Conservation (phyloP, 2,797 vertebrate genomes). For the Pangasius krempfi region DNA sequence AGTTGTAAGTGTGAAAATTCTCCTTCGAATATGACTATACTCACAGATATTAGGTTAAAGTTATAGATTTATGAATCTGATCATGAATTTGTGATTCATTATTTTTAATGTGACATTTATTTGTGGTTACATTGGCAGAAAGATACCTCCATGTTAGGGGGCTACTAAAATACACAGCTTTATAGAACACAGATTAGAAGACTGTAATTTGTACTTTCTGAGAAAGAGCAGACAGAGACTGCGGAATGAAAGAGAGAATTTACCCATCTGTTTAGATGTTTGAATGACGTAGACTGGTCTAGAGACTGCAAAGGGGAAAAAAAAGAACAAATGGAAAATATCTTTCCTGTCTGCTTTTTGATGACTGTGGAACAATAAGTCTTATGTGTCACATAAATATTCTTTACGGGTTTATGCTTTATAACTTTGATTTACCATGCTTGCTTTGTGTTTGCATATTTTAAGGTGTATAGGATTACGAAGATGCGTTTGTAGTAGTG, state of each 20-base stretch:
- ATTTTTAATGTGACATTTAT: neutral
- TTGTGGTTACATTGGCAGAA: neutral
- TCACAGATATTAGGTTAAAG: neutral
- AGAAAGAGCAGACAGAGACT: constrained; percentile 7
- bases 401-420: neutral
- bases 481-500: neutral
- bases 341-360: constrained; percentile 46
- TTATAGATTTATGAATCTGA: neutral
- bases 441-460: neutral
- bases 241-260: constrained; percentile 17
- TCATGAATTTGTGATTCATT: neutral
- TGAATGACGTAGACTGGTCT: constrained; percentile 24
- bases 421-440: neutral
- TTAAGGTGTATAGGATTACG: neutral
- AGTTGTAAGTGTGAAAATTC: neutral
- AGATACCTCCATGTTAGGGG: neutral
- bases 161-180: neutral
- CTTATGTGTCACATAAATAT: neutral
- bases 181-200: constrained; percentile 27
- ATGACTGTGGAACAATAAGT: constrained; percentile 33
- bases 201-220: constrained; percentile 21
- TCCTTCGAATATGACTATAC: neutral
- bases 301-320: constrained; percentile 8
- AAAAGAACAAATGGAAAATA: constrained; percentile 37
- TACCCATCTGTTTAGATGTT: constrained; percentile 47